Conservation (phyloP, 2,888 invertebrate genomes). For the Pimpla rufipes region DNA sequence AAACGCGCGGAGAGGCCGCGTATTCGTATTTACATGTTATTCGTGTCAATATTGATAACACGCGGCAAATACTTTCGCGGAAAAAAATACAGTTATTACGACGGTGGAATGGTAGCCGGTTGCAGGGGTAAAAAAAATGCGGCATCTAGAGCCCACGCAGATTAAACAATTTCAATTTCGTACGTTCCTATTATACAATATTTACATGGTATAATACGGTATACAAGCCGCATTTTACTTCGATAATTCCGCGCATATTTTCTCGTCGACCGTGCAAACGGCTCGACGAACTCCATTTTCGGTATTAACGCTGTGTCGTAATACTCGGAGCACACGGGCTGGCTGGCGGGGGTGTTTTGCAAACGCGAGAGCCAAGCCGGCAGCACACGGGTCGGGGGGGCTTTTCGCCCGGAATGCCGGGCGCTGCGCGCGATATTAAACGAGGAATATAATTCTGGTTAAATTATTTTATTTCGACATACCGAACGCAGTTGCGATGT, state of each 20-base stretch:
- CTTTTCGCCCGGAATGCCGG: conserved; percentile 52
- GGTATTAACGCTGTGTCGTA: conserved; percentile 55
- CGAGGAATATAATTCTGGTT: conserved; percentile 55
- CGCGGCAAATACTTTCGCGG: not conserved
- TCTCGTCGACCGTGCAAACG: conserved; percentile 35
- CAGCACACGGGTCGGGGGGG: conserved; percentile 10
- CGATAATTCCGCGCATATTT: conserved; percentile 66
- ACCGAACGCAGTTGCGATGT: conserved; percentile 27
- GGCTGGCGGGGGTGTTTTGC: conserved; percentile 38
- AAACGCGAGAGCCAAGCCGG: conserved; percentile 31
- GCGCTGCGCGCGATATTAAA: conserved; percentile 58
- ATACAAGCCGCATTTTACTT: conserved; percentile 49
- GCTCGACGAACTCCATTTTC: conserved; percentile 66
- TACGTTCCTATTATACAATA: conserved; percentile 22
- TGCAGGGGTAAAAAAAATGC: conserved; percentile 16
- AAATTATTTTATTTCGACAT: conserved; percentile 62
- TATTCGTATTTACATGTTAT: not conserved
- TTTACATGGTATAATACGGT: conserved; percentile 12
- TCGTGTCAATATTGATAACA: conserved; percentile 1
- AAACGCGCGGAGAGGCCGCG: not conserved
- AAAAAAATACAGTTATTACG: not conserved
- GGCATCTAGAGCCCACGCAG: not conserved
- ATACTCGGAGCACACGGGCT: conserved; percentile 15
- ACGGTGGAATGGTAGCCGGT: not conserved
- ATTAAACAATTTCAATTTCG: conserved; percentile 47